These are phyloP conservation scores for Tetranychus piercei DNA, from an alignment of 2,888 invertebrate species.

Conservation along the genomic window DNA sequence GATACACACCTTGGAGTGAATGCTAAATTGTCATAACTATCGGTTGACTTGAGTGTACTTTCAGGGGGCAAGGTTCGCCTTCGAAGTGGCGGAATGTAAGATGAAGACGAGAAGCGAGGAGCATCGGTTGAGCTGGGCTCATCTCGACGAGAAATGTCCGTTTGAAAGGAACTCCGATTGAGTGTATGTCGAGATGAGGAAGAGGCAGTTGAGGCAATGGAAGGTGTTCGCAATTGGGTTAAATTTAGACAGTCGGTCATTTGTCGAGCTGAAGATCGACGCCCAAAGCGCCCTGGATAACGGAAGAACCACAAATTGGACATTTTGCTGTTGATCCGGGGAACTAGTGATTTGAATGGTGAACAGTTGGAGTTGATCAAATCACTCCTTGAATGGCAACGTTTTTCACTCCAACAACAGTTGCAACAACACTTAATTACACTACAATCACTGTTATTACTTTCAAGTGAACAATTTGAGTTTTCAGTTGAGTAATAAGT, in stretches of 20 bases:
- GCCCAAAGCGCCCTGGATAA: conserved; percentile 58
- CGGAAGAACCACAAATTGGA: conserved; percentile 81
- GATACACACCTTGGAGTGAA: conserved; percentile 6
- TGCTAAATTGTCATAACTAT: conserved; percentile 63
- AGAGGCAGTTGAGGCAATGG: conserved; percentile 7
- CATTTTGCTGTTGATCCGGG: conserved; percentile 37
- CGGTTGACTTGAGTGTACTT: conserved; percentile 60
- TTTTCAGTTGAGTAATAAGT: background rate
- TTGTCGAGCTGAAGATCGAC: background rate
- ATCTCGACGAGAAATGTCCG: background rate
- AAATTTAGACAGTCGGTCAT: conserved; percentile 2
- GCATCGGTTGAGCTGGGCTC: background rate
- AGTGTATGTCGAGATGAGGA: background rate
- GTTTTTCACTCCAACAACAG: no score
- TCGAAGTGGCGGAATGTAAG: conserved; percentile 22
- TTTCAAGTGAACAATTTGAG: no score
- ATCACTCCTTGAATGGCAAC: no score
- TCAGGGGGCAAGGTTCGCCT: conserved; percentile 47
- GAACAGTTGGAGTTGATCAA: no score
- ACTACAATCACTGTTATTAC: no score
- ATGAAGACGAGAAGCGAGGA: conserved; percentile 31
- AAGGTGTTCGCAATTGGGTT: conserved; percentile 9
- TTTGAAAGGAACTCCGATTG: conserved; percentile 11
- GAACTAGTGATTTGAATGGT: no score
- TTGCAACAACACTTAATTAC: no score